Evolutionary conservation across 2,888 invertebrate species (phyloP).

Genomic region (Cybosia mesomella): DNA sequence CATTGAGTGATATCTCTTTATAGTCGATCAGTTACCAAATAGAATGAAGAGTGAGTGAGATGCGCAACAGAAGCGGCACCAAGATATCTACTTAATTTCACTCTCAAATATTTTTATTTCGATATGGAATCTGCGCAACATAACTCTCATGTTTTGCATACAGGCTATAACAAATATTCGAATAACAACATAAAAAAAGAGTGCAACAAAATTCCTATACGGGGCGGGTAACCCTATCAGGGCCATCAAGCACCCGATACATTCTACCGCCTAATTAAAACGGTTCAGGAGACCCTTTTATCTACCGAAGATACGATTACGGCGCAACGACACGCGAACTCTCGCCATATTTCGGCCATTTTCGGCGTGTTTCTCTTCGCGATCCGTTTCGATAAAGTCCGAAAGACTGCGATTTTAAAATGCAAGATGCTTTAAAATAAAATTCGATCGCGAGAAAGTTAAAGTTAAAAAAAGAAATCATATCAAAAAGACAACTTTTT

Average conservation of each 20-base stretch:
- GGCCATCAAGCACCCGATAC: constrained; percentile 69
- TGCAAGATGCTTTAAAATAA: constrained; percentile 38
- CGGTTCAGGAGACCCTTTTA: constrained; percentile 82
- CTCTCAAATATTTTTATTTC: not conserved
- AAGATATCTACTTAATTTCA: not conserved
- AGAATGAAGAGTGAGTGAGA: not conserved
- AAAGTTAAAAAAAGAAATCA: no score
- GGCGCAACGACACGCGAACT: constrained; percentile 80
- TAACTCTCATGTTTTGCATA: not conserved
- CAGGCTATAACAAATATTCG: constrained; percentile 7
- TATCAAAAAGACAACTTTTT: constrained; percentile 15
- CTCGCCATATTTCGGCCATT: constrained; percentile 57
- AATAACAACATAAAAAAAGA: constrained; percentile 27
- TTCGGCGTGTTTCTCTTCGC: constrained; percentile 44
- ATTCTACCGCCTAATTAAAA: constrained; percentile 84
- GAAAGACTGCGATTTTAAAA: constrained; percentile 53
- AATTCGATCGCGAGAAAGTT: constrained; percentile 39
- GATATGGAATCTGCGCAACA: not conserved
- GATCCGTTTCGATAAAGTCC: constrained; percentile 50
- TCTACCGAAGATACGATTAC: constrained; percentile 81
- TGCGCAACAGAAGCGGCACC: not conserved
- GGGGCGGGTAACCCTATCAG: constrained; percentile 64
- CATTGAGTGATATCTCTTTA: not conserved
- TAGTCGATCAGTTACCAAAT: not conserved
- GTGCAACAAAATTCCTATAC: constrained; percentile 41